A percentile compares a stretch with the other conserved stretches of the same genome.
These are phyloP conservation scores for Chelonus formosanus DNA, from an alignment of 2,888 invertebrate species.

Conservation along the genomic window DNA sequence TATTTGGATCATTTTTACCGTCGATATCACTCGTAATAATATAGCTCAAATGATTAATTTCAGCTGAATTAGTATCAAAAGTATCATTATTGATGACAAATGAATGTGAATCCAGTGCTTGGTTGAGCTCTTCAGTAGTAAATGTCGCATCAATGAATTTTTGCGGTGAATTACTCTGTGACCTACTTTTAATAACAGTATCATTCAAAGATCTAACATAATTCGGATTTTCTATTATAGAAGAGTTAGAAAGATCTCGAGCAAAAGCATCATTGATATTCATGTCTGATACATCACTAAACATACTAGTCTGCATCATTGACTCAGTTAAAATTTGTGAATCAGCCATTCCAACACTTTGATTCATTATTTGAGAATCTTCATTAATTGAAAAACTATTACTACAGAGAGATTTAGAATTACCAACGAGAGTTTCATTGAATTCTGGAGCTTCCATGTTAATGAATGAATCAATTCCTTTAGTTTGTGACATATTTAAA, in stretches of 20 bases:
- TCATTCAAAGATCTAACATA: slow-evolving; percentile 9
- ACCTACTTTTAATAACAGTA: background rate
- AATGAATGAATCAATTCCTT: slow-evolving; percentile 58
- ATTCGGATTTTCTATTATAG: slow-evolving; percentile 32
- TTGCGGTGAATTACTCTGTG: background rate
- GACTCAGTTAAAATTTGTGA: slow-evolving; percentile 56
- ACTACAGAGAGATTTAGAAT: slow-evolving; percentile 48
- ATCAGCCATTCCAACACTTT: slow-evolving; percentile 44
- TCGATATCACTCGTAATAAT: background rate
- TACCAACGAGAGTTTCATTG: slow-evolving; percentile 52
- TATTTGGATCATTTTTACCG: background rate
- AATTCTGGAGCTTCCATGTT: slow-evolving; percentile 57
- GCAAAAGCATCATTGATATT: slow-evolving; percentile 40
- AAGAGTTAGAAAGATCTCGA: slow-evolving; percentile 33
- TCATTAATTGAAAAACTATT: slow-evolving; percentile 46
- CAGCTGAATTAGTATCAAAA: slow-evolving; percentile 19
- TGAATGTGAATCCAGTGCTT: slow-evolving; percentile 8
- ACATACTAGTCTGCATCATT: slow-evolving; percentile 59
- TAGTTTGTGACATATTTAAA: slow-evolving; percentile 55
- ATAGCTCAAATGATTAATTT: slow-evolving; percentile 23
- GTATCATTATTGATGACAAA: slow-evolving; percentile 19
- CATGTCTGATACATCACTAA: slow-evolving; percentile 48
- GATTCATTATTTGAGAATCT: slow-evolving; percentile 31
- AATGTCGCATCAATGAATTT: slow-evolving; percentile 17
- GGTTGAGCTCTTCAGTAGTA: background rate